phyloP scores from a whole-genome alignment of 1,140 invertebrate species.

The Dendrolimus punctatus region DNA sequence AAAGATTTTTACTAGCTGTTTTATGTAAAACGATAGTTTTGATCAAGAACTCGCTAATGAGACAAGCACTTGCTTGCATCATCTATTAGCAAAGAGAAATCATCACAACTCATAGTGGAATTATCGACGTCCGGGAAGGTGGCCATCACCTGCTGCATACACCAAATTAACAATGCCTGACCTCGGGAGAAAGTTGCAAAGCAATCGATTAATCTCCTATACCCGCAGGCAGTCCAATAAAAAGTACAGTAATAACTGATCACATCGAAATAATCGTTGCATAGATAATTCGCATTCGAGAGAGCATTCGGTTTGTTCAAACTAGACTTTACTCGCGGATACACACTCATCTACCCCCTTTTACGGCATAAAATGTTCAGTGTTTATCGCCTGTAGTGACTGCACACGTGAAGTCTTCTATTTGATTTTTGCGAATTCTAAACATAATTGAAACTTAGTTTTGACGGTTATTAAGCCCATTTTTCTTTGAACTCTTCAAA shows the following conservation, averaged over 20 bases:
- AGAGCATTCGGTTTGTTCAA: conserved; percentile 25
- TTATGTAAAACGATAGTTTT: too few species aligned
- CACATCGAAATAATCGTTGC: conserved; percentile 44
- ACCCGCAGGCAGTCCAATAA: conserved; percentile 33
- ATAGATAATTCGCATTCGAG: conserved; percentile 39
- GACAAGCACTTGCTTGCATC: conserved; percentile 21
- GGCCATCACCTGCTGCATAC: conserved; percentile 16
- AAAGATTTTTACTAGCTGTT: too few species aligned
- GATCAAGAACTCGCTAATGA: conserved; percentile 17
- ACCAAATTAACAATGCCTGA: conserved; percentile 35
- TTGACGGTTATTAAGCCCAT: too few species aligned
- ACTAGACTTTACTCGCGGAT: too few species aligned
- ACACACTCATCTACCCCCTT: too few species aligned
- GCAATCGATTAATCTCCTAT: conserved; percentile 46
- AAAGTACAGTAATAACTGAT: conserved; percentile 45
- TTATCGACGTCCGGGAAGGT: conserved; percentile 28
- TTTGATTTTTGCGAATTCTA: too few species aligned
- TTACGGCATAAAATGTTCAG: too few species aligned
- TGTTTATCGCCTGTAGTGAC: too few species aligned
- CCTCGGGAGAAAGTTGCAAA: conserved; percentile 41
- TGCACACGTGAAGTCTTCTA: too few species aligned
- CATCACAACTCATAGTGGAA: conserved; percentile 32
- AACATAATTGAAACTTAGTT: too few species aligned
- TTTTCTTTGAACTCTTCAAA: too few species aligned
- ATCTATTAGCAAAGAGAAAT: conserved; percentile 43